phyloP scores from a whole-genome alignment of 2,113 vertebrate genomes.

The Alligator sinensis region DNA sequence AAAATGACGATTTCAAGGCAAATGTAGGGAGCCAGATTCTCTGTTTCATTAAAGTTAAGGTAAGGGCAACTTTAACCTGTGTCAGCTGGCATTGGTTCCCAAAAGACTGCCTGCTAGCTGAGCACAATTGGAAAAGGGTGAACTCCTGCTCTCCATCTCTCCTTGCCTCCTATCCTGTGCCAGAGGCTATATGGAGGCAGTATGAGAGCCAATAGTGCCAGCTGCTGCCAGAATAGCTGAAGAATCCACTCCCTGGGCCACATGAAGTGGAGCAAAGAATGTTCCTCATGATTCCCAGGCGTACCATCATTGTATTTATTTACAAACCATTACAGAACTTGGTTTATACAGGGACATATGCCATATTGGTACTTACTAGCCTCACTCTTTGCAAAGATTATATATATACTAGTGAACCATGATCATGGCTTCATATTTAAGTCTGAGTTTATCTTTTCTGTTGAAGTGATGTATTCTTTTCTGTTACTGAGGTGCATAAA shows the following conservation, averaged over 20 bases:
- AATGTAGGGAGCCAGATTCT: neutral
- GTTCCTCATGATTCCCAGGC: neutral
- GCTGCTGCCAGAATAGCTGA: neutral
- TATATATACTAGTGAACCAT: neutral
- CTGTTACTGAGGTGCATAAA: neutral
- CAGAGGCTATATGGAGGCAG: neutral
- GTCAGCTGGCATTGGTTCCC: neutral
- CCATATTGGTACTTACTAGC: neutral
- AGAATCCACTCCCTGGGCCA: neutral
- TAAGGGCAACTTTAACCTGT: neutral
- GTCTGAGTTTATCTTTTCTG: neutral
- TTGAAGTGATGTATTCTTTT: neutral
- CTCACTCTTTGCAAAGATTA: neutral
- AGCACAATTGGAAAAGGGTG: fast-evolving
- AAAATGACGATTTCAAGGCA: neutral
- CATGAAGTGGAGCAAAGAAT: neutral
- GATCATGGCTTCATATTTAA: neutral
- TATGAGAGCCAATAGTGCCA: neutral
- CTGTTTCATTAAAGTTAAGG: neutral
- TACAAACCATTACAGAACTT: fast-evolving
- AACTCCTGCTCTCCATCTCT: neutral
- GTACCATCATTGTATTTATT: neutral
- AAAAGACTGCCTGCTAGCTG: neutral
- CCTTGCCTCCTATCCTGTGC: neutral
- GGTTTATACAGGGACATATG: fast-evolving